Evolutionary conservation across 2,113 vertebrate genomes (phyloP).

Genomic region (Dromas ardeola): DNA sequence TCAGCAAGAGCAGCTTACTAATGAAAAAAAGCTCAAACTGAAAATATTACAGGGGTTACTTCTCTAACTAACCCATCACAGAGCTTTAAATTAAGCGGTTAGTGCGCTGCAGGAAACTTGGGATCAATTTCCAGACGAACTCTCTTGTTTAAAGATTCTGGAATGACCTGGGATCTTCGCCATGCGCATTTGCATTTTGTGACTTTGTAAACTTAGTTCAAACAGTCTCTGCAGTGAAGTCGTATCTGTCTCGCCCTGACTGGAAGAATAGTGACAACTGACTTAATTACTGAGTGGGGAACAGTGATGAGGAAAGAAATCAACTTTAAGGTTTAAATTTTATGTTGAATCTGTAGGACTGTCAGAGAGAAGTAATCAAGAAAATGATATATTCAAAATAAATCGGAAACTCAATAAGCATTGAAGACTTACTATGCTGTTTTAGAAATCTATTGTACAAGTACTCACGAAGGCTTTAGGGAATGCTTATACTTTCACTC

Average conservation of each 20-base stretch:
- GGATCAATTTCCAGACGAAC: constrained; percentile 27
- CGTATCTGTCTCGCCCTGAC: rapidly evolving
- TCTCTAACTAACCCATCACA: not conserved
- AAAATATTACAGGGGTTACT: constrained; percentile 1
- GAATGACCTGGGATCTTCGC: constrained; percentile 12
- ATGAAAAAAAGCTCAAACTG: not conserved
- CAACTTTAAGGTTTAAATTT: not conserved
- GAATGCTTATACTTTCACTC: not conserved
- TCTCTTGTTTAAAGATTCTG: constrained; percentile 14
- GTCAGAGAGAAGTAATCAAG: not conserved
- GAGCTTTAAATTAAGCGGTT: constrained; percentile 19
- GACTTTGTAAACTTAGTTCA: not conserved
- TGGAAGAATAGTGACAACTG: not conserved
- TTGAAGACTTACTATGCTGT: not conserved
- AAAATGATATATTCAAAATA: not conserved
- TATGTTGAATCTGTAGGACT: not conserved
- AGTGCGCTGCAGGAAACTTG: constrained; percentile 29
- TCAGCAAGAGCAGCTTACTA: not conserved
- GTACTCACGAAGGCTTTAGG: not conserved
- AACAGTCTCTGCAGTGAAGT: not conserved
- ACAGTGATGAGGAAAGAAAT: not conserved
- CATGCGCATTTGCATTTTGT: not conserved
- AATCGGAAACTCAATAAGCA: not conserved
- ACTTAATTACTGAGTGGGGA: not conserved
- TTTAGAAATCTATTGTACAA: not conserved